Evolutionary conservation across 2,113 vertebrate species (phyloP), one percentile per base, ranked within the genome.

Genomic region (Hypanus sabinus): DNA sequence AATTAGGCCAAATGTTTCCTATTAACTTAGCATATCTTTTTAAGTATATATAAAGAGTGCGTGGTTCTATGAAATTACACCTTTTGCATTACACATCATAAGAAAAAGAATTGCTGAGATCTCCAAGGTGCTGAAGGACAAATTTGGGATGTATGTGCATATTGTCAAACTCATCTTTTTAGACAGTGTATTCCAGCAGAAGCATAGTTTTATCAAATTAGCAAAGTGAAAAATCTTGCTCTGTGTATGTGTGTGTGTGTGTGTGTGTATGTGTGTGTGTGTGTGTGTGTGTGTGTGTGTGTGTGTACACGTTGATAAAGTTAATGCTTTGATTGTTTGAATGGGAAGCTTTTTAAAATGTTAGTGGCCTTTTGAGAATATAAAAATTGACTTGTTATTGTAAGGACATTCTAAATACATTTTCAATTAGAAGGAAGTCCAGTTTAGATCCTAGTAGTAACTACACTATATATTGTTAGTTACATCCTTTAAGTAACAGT

Each of bases 181-280:
- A 33, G 68, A 36, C 33, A 92, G 68, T 16, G 7, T 71, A 20
- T 92, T 92, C 60, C 65, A 91, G 20, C n/a, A n/a, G n/a, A 65
- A 91, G 57, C 16, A 68, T 65, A 92, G 10, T 65, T 92, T 92
- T 38, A 33, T 18, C 65, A 92, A 38, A 73, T 92, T 92, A 92
- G n/a, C 90, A 71, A 92, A 71, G 3, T 71, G 22, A 24, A 38
- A 92, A 65, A 62, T 60, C 5, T 36, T 73, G 18, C 71, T 73
- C 4, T 73, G 71, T n/a, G 46, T 46, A 1, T 46, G 46, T 46
- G 46, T 46, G 46, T 3, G 46, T 46, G 46, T 3, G 46, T 1
- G 46, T 1, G 46, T 1, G 1, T 46, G 46, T 46, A 3, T 46
- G 46, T 46, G 46, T 46, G 46, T 46, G 46, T 46, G 46, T 46